Base-by-base conservation (phyloP, 2,113 vertebrate genomes). In the Gasterosteus aculeatus region DNA sequence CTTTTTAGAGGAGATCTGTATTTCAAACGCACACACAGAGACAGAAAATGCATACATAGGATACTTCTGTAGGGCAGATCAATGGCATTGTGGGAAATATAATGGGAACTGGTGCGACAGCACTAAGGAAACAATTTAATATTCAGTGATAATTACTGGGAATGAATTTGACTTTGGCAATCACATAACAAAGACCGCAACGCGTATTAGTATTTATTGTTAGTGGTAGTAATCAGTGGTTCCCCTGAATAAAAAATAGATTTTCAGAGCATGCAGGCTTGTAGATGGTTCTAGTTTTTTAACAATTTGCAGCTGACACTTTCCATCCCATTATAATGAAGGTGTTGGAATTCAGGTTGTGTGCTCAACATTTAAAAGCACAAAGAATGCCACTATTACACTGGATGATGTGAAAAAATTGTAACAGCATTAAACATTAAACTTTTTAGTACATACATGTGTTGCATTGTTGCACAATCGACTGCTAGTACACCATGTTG, bases 71-170 rank as follows among this genome's bases (percentile, higher is more conserved):
- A 4, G 39, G 10, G 10, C 22, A 46, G 35, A 71, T 80, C 49
- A 33, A 56, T 71, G 42, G 16, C 35, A 71, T 9, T 39, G 58
- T 64, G 51, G 41, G 60, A 63, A 65, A 85, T 53, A 58, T 51
- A 31, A 35, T 38, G 46, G 39, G n/a, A 60, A 58, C 5, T 31
- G 44, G 33, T 38, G 26, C 35, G 57, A 68, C 12, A 80, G 41
- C 26, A 26, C 19, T 35, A 33, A 64, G 53, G 35, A 57, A 65
- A 64, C 53, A 38, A 41, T 7, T 2, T 33, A 60, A 61, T n/a
- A 38, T 64, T 51, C 33, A 64, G 54, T 72, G 9, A 44, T 44
- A 15, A 71, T 58, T 70, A 77, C 39, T 60, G 44, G 18, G 19
- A 38, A 56, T 33, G 44, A 57, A 51, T 51, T 22, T 15, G 39